Base-by-base conservation (phyloP, 2,797 vertebrate genomes). In the Clarias laeviceps region DNA sequence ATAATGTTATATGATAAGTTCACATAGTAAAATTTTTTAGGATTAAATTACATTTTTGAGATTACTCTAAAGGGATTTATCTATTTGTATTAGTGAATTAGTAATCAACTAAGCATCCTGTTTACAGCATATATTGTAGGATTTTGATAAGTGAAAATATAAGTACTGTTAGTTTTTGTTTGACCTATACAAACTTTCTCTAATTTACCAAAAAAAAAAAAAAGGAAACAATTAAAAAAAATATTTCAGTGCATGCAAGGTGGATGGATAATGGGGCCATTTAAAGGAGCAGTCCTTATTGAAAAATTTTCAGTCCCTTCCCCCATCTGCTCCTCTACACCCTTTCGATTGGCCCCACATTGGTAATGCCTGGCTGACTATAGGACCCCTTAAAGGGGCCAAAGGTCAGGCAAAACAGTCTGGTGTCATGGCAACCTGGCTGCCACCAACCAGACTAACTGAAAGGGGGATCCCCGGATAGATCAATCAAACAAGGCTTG, bases 391-490 rank as follows among this genome's bases (percentile, higher is more conserved):
- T 93, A 94, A 94, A 95, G 94, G 93, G 95, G 95, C 95, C 94
- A 95, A 94, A 96, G 95, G 94, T 93, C 94, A 96, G 95, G 94
- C 94, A 95, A 95, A 96, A 96, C 94, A 95, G 95, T 96, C 95
- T 96, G 94, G 95, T 94, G 95, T 95, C 95, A 96, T 96, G 95
- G 94, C 93, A 96, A 96, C 95, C 93, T 94, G 92, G 93, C 93
- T 94, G 93, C 94, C 93, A 94, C 94, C 93, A 93, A 93, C 91
- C 90, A 93, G 91, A 95, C 93, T 94, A 90, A 88, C 85, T 85
- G 88, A 85, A 56, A 89, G 87, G 79, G 85, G 88, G 90, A 27
- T 59, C 86, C 91, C 88, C 89, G 37, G 91, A 91, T 86, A 90
- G 92, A 91, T 94, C 92, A 91, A 89, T 94, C 94, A 94, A 94